These are phyloP conservation scores for Rhincodon typus DNA, from an alignment of 2,797 vertebrate species.

Conservation along the genomic window DNA sequence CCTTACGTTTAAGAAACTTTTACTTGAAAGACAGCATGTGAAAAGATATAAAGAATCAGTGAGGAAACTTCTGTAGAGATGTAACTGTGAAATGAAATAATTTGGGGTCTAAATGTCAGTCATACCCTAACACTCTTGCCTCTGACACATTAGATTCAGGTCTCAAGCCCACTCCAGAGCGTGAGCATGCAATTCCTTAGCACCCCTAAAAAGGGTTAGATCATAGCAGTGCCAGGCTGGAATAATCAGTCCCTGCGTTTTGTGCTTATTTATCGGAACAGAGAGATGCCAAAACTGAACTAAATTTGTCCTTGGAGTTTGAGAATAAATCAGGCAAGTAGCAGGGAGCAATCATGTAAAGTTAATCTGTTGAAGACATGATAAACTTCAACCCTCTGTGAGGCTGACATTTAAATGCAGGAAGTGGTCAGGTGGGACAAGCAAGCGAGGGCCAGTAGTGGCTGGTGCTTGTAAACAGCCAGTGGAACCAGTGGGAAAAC, in stretches of 20 bases:
- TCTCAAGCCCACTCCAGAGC: too few species aligned
- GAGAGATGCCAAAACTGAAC: not conserved
- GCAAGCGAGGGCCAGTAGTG: not conserved
- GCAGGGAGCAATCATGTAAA: not conserved
- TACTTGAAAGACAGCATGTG: not conserved
- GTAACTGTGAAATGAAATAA: not conserved
- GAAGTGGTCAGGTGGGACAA: not conserved
- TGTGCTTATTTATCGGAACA: not conserved
- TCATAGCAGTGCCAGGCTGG: not conserved
- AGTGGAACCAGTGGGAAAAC: not conserved
- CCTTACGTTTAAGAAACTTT: not conserved
- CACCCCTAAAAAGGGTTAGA: not conserved
- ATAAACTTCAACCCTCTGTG: not conserved
- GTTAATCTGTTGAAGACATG: not conserved
- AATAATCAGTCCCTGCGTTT: too few species aligned
- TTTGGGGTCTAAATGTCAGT: not conserved
- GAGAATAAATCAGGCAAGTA: not conserved
- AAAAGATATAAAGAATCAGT: not conserved
- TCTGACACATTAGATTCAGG: too few species aligned
- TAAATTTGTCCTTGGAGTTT: not conserved
- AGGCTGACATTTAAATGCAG: not conserved
- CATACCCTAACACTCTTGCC: too few species aligned
- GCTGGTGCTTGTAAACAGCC: not conserved
- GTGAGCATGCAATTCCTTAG: not conserved
- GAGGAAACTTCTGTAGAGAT: not conserved